Evolutionary conservation across 2,113 vertebrate species (phyloP), one percentile per base, ranked within the genome.

Genomic region (Calidris pygmaea): DNA sequence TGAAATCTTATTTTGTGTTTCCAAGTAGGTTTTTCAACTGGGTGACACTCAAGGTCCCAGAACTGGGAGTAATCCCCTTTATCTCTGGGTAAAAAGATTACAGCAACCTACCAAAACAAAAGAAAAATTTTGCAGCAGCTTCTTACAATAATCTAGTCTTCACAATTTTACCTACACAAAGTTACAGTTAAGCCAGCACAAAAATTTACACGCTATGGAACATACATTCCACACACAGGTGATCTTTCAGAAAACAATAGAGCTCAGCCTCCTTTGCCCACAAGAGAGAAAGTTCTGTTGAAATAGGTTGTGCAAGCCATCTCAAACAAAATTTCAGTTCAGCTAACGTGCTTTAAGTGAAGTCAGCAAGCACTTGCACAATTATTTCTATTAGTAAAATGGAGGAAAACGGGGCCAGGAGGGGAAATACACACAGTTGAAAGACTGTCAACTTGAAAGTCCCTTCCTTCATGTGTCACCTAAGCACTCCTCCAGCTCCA

Each of bases 21-120:
- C 89, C 98, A 97, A n/a, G 98, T 98, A 22, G 98, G 98, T 62
- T 99, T 98, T 77, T 98, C 98, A 96, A 98, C 91, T 17, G 98
- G 98, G 79, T 99, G 98, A 93, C 98, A 99, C 90, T 99, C 99
- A 75, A 99, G 96, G 94, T 99, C 99, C 99, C 99, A 99, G 95
- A 99, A 99, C 93, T 99, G 99, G 29, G 98, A 98, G 72, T 99
- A 99, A 91, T 99, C 97, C 13, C 99, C 99, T 83, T 87, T 88
- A 78, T 99, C 98, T 96, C 99, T 98, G 52, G 99, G 99, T 77
- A 99, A 96, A 98, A 99, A 99, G 3, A 95, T 98, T 41, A 99
- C 30, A 14, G 98, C 97, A 90, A 99, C 97, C 99, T 99, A 95
- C 8, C 65, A 70, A 48, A 81, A 73, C 12, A 80, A 32, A 29